Percentiles rank a stretch among this genome's conserved stretches.
Evolutionary conservation across 2,113 vertebrate genomes (phyloP).

Genomic region (Pygoscelis adeliae): DNA sequence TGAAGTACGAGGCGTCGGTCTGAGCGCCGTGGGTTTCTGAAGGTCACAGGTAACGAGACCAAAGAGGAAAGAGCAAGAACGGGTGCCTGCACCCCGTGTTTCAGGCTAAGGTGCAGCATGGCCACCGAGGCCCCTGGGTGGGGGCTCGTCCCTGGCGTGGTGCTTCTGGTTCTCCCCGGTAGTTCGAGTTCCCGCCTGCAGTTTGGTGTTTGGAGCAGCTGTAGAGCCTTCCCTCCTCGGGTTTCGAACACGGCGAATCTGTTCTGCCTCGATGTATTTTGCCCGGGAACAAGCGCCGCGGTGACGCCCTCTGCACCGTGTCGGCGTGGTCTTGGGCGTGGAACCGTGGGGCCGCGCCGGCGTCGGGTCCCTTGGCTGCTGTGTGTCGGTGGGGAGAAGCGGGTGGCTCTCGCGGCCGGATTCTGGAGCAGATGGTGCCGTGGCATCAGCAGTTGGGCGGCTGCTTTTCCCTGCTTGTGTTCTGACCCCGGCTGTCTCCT

Average conservation of each 20-base stretch:
- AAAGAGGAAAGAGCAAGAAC: not conserved
- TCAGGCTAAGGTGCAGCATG: accelerated
- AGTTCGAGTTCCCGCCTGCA: not conserved
- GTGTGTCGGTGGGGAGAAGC: no score
- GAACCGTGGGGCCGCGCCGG: not conserved
- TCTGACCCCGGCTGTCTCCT: not conserved
- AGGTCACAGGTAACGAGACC: not conserved
- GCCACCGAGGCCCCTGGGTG: not conserved
- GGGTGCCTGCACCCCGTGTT: accelerated
- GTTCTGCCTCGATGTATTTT: accelerated
- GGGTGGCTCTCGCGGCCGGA: accelerated
- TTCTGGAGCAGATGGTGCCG: accelerated
- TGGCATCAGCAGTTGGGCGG: no score
- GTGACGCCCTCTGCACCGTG: accelerated
- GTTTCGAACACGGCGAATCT: accelerated
- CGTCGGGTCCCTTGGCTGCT: not conserved
- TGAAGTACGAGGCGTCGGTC: accelerated
- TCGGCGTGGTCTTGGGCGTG: accelerated
- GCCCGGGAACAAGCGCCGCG: not conserved
- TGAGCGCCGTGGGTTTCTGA: not conserved
- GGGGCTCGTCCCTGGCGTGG: accelerated
- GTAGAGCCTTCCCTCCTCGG: accelerated
- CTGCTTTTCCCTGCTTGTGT: not conserved
- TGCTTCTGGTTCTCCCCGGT: accelerated
- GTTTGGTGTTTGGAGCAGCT: accelerated